phyloP scores from a whole-genome alignment of 1,140 invertebrate species.

The Drosophila eugracilis region DNA sequence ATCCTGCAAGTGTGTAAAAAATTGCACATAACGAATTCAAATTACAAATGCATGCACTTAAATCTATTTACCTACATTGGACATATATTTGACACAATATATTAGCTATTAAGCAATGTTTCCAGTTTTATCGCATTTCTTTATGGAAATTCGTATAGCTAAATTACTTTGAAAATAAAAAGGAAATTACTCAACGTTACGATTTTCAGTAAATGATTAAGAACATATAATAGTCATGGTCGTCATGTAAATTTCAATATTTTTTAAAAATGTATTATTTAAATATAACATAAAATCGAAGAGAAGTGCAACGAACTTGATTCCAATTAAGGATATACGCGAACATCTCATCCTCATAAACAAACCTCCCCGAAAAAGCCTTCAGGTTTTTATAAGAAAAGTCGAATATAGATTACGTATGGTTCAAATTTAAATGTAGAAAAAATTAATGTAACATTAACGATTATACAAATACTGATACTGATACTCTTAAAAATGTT shows the following conservation, averaged over 20 bases:
- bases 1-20: background rate
- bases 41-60: background rate
- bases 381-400: conserved; percentile 41
- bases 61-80: background rate
- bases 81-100: background rate
- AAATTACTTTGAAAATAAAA: background rate
- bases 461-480: conserved; percentile 29
- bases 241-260: background rate
- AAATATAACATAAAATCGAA: conserved; percentile 33
- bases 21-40: too few relatives aligned
- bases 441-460: conserved; percentile 47
- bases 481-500: conserved; percentile 37
- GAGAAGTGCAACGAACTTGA: conserved; percentile 61
- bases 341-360: conserved; percentile 38
- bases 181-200: background rate
- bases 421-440: conserved; percentile 67
- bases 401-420: conserved; percentile 45
- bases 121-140: background rate
- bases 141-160: background rate
- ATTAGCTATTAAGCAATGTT: background rate
- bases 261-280: background rate
- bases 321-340: conserved; percentile 21
- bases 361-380: conserved; percentile 49
- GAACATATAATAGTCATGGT: too few relatives aligned
- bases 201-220: background rate